These are phyloP conservation scores for Conus canariensis DNA, from an alignment of 2,888 invertebrate genomes.

Conservation along the genomic window DNA sequence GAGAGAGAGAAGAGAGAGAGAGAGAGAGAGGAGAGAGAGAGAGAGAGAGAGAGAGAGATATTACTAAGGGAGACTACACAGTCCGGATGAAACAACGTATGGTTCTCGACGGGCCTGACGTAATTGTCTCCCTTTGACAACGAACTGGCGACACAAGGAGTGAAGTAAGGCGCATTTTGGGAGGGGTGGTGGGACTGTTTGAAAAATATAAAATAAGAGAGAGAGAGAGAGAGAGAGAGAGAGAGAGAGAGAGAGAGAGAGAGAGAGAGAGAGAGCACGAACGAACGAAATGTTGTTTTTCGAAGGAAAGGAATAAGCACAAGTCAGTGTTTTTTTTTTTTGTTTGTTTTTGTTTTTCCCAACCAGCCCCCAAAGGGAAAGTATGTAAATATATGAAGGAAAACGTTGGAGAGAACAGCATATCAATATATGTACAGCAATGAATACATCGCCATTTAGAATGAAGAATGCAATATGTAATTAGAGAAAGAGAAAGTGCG, in stretches of 20 bases:
- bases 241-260: constrained; percentile 18
- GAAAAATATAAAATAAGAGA: background rate
- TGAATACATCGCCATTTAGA: too few species aligned
- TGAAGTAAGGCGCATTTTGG: constrained; percentile 35
- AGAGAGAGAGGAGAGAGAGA: too few species aligned
- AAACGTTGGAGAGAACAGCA: background rate
- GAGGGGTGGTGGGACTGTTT: background rate
- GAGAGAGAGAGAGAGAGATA: too few species aligned
- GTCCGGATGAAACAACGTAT: background rate
- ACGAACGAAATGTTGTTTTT: too few species aligned
- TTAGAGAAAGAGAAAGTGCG: too few species aligned
- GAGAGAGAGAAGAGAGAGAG: too few species aligned
- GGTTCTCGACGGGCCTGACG: background rate
- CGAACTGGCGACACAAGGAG: background rate
- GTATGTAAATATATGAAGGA: background rate
- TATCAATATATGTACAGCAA: too few species aligned
- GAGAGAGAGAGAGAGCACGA: background rate
- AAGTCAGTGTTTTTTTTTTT: too few species aligned
- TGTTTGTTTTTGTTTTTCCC: too few species aligned
- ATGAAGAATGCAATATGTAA: too few species aligned
- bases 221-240: background rate
- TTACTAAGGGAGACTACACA: background rate
- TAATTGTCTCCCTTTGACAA: constrained; percentile 11
- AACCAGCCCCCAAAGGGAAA: background rate
- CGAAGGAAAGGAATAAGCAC: too few species aligned